Base-by-base conservation (phyloP, 2,797 vertebrate genomes). In the Mormyrus hasselquistii region DNA sequence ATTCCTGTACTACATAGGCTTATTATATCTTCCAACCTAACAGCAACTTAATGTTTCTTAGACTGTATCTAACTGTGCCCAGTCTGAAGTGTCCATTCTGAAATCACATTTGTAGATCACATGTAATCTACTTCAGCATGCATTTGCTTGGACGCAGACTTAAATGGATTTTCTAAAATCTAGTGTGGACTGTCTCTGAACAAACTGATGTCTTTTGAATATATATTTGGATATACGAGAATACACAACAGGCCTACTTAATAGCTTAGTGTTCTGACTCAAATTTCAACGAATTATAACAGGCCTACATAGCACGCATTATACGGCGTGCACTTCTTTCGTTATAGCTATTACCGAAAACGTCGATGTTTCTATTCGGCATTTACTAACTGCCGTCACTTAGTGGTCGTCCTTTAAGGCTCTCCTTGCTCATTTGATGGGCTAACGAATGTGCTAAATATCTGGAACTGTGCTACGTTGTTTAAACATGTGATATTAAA, bases 161-260 rank as follows among this genome's bases (percentile, higher is more conserved):
- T n/a, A 82, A n/a, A 14, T 82, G 76, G 76, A 82, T 82, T 22
- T 82, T 82, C 76, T 44, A 82, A 82, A 82, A 82, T 82, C 6
- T 82, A 1, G 19, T 44, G 16, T 82, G 7, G 7, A 44, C 41
- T 82, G 76, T 41, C 41, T 82, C 16, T 82, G 19, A 82, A 82
- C 41, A 82, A 19, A 8, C 19, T 82, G 6, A 47, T 82, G 16
- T 47, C 76, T n/a, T 82, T 47, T 38, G 5, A 76, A 76, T 76
- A 76, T 76, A 76, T 76, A 76, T 76, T 41, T 76, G 69, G 25
- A 76, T 41, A 76, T 41, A 19, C 16, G 25, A 76, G 69, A 76
- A 76, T 76, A 29, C 69, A 76, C 5, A 65, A 65, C 25, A 29
- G 69, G 34, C 69, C 29, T 41, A 41, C 14, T 38, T 41, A 76